phyloP scores from a whole-genome alignment of 2,797 vertebrate species.

The Macroramphosus scolopax region DNA sequence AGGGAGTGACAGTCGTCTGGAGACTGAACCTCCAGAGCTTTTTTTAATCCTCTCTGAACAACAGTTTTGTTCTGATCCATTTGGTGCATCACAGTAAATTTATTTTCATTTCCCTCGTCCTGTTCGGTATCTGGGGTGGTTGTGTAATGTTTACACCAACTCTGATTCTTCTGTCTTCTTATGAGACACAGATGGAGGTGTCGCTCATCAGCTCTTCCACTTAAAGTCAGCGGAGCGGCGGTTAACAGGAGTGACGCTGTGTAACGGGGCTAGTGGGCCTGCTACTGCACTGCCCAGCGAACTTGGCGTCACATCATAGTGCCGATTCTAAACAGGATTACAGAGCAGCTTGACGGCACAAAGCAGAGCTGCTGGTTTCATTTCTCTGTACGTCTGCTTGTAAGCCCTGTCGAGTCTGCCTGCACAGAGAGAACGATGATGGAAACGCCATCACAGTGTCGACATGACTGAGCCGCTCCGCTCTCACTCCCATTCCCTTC shows the following conservation, averaged over 20 bases:
- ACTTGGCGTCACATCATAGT: constrained; percentile 26
- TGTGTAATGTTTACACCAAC: constrained; percentile 3
- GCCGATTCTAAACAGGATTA: constrained; percentile 51
- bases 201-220: neutral
- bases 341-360: constrained; percentile 40
- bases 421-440: constrained; percentile 15
- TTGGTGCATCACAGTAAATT: constrained; percentile 2
- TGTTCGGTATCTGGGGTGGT: neutral
- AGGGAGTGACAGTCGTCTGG: constrained; percentile 13
- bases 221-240: constrained; percentile 16
- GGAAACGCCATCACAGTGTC: neutral
- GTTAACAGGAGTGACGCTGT: constrained; percentile 18
- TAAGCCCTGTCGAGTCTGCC: constrained; percentile 35
- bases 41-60: constrained; percentile 23
- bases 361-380: constrained; percentile 41
- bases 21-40: constrained; percentile 18
- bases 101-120: constrained; percentile 8
- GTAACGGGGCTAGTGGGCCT: too few relatives aligned
- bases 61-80: constrained; percentile 9
- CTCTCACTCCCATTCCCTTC: too few relatives aligned
- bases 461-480: constrained; percentile 22
- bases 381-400: constrained; percentile 45
- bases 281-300: constrained; percentile 24
- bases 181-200: neutral
- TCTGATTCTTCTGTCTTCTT: neutral